Evolutionary conservation across 2,113 vertebrate genomes (phyloP).

Genomic region (Muscicapa adusta): DNA sequence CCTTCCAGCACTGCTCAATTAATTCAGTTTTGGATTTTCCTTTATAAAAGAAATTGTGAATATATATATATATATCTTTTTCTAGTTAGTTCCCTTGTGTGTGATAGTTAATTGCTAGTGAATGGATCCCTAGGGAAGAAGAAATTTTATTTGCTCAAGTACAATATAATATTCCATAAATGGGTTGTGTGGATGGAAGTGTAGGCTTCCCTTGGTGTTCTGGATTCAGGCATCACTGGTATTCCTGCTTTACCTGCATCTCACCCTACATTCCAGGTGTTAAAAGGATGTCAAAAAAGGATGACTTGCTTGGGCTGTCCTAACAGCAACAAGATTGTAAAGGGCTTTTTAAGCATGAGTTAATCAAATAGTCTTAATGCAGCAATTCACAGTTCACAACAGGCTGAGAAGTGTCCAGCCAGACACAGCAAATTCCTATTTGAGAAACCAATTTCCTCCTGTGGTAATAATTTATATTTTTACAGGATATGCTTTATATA

Average conservation of each 20-base stretch:
- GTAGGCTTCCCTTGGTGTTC: neutral
- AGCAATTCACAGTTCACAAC: neutral
- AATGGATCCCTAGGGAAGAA: conserved; percentile 25
- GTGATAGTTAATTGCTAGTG: conserved; percentile 20
- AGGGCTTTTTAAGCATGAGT: neutral
- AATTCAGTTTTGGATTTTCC: neutral
- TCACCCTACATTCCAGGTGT: neutral
- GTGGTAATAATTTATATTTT: neutral
- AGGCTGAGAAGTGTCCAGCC: neutral
- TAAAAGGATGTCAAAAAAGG: neutral
- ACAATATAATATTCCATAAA: neutral
- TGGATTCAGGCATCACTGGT: neutral
- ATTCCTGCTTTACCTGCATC: neutral
- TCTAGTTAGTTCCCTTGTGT: conserved; percentile 1
- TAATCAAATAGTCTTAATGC: neutral
- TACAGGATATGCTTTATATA: neutral
- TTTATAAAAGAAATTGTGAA: neutral
- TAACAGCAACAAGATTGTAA: neutral
- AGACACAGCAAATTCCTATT: neutral
- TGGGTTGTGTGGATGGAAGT: neutral
- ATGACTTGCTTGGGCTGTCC: neutral
- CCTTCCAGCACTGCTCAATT: neutral
- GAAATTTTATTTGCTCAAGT: conserved; percentile 47
- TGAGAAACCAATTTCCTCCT: neutral
- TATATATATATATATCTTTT: neutral